Conservation (phyloP, 2,113 vertebrate species). For the Crocuta crocuta region DNA sequence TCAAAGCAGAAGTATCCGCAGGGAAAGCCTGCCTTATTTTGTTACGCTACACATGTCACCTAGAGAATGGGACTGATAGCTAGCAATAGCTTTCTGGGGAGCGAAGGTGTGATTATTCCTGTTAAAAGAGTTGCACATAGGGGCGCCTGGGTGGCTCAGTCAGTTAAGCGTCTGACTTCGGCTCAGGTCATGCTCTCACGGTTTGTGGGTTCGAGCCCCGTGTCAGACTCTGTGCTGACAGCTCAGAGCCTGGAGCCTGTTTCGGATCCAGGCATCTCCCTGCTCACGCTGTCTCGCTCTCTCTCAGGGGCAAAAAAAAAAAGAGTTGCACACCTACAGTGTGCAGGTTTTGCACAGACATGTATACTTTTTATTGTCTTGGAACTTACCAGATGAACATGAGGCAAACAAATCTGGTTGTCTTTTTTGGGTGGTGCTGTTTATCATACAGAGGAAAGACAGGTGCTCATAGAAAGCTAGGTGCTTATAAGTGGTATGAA, state of each 20-base stretch:
- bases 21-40: not conserved
- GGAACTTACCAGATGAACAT: not conserved
- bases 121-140: not conserved
- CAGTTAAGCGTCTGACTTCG: too few species aligned
- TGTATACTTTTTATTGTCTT: not conserved
- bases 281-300: too few species aligned
- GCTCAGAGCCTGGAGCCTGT: too few species aligned
- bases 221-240: too few species aligned
- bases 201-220: too few species aligned
- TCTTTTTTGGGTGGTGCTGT: constrained; percentile 17
- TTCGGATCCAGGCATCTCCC: too few species aligned
- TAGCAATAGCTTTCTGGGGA: constrained; percentile 1
- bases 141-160: too few species aligned
- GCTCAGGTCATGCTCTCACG: too few species aligned
- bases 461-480: not conserved
- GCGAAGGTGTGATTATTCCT: constrained; percentile 5
- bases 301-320: not conserved
- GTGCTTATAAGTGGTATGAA: not conserved
- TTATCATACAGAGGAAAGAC: not conserved
- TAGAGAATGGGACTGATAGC: not conserved
- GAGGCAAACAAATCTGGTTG: not conserved
- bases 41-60: not conserved
- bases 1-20: not conserved
- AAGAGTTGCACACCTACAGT: not conserved
- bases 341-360: constrained; percentile 2